A percentile compares a stretch with the other conserved stretches of the same genome.
These are phyloP conservation scores for Tarsius wallacei DNA, from an alignment of 2,797 vertebrate genomes.

Conservation along the genomic window DNA sequence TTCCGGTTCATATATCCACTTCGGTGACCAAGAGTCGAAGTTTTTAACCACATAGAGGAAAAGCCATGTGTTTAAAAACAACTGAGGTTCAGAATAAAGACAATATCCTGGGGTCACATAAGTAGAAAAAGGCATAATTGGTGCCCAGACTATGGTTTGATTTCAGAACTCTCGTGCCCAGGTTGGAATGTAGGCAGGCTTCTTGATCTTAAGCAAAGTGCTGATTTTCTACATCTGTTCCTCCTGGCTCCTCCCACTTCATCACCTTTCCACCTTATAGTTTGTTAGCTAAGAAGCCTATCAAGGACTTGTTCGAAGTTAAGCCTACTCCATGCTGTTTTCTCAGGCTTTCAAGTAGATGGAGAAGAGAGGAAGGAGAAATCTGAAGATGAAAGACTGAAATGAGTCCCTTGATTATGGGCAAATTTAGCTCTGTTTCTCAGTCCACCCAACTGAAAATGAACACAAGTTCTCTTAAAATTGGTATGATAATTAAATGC, in stretches of 20 bases:
- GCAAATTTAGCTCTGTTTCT: not conserved
- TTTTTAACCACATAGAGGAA: not conserved
- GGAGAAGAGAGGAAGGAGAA: not conserved
- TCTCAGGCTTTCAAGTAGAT: not conserved
- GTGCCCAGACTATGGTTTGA: not conserved
- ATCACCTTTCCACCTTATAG: not conserved
- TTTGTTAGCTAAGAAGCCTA: not conserved
- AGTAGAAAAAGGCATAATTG: not conserved
- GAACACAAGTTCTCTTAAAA: not conserved
- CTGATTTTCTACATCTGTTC: not conserved
- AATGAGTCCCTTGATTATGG: not conserved
- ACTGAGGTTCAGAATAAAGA: not conserved
- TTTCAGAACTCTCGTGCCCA: not conserved
- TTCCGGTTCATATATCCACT: not conserved
- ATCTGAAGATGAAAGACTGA: not conserved
- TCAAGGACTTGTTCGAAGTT: not conserved
- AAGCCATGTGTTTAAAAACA: not conserved
- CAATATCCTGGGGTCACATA: not conserved
- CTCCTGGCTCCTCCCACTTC: not conserved
- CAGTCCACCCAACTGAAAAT: not conserved
- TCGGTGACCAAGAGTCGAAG: not conserved
- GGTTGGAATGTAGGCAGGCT: rapidly evolving
- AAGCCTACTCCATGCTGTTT: not conserved
- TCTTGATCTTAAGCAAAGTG: not conserved
- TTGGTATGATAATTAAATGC: slow-evolving; percentile 27